Conservation (phyloP, 2,113 vertebrate genomes). For the Alaudala cheleensis region DNA sequence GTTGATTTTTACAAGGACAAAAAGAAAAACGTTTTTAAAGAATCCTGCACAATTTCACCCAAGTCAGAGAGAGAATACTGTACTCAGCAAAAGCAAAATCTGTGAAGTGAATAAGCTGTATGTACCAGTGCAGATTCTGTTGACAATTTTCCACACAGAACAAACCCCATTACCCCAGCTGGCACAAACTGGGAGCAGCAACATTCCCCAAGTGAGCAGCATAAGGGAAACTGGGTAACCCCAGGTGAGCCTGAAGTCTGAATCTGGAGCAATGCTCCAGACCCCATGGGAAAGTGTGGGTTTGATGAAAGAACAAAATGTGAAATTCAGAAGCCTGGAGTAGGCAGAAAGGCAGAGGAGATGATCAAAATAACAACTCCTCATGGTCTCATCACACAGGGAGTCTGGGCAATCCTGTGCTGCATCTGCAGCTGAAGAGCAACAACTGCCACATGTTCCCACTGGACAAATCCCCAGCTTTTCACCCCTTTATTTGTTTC, state of each 20-base stretch:
- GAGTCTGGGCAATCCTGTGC: neutral
- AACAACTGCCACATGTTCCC: neutral
- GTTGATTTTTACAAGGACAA: neutral
- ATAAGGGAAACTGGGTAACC: neutral
- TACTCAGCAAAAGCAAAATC: neutral
- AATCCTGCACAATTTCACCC: neutral
- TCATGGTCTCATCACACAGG: neutral
- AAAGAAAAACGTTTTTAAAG: neutral
- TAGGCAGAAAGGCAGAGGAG: neutral
- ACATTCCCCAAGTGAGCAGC: neutral
- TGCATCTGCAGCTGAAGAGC: neutral
- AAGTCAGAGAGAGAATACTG: neutral
- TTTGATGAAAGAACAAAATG: neutral
- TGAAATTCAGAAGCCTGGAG: neutral
- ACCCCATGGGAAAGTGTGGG: neutral
- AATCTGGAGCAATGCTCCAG: neutral
- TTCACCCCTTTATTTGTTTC: neutral
- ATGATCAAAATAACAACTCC: neutral
- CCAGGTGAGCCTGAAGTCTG: neutral
- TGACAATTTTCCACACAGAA: neutral
- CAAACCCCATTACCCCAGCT: neutral
- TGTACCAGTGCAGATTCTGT: neutral
- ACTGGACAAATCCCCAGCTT: neutral
- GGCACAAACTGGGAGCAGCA: neutral
- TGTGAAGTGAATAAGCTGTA: neutral